A percentile compares a stretch with the other conserved stretches of the same genome.
Evolutionary conservation across 2,888 invertebrate genomes (phyloP).

Genomic region (Callyntrura sp.): DNA sequence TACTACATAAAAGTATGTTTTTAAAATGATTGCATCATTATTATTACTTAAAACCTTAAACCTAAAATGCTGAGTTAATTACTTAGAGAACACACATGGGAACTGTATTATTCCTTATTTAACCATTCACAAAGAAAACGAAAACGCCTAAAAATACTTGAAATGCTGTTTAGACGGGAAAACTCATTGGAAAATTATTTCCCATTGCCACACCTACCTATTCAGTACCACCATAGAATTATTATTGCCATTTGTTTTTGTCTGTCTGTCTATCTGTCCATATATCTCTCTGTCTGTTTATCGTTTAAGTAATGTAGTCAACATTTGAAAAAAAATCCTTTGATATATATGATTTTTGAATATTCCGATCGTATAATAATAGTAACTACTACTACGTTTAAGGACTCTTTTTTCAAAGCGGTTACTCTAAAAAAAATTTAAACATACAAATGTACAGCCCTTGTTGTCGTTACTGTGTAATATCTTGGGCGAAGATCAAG

Average conservation of each 20-base stretch:
- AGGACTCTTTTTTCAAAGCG: not conserved
- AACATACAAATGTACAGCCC: constrained; percentile 27
- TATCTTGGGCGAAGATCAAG: not conserved
- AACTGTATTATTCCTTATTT: constrained; percentile 35
- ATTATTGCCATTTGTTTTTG: not conserved
- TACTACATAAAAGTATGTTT: constrained; percentile 34
- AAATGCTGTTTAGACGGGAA: not conserved
- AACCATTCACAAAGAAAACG: constrained; percentile 27
- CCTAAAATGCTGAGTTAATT: constrained; percentile 83
- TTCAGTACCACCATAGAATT: not conserved
- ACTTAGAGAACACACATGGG: constrained; percentile 59
- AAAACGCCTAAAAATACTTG: constrained; percentile 1
- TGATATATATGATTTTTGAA: constrained; percentile 28
- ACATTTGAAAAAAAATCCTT: not conserved
- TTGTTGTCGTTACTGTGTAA: not conserved
- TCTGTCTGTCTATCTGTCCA: not conserved
- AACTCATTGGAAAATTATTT: constrained; percentile 31
- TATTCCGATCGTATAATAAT: constrained; percentile 15
- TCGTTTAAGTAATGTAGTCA: not conserved
- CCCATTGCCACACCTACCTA: constrained; percentile 7
- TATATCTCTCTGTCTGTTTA: not conserved
- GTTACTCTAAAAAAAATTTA: not conserved
- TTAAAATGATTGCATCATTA: constrained; percentile 39
- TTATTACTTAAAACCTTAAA: constrained; percentile 72
- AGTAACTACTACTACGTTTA: not conserved